Conservation (phyloP, 2,888 invertebrate genomes). For the Saturnia japonica region DNA sequence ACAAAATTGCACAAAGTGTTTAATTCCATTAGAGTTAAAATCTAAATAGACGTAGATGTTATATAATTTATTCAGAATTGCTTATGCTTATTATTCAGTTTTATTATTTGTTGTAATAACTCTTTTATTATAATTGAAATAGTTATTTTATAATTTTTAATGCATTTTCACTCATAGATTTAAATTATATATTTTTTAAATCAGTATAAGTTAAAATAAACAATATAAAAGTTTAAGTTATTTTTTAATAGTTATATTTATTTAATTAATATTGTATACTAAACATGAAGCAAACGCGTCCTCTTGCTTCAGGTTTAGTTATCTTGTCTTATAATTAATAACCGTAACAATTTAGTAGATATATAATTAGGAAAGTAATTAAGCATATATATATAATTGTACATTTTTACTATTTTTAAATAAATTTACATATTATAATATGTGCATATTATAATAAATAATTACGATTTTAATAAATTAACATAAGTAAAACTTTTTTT, state of each 20-base stretch:
- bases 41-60: slow-evolving; percentile 13
- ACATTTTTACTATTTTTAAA: neutral
- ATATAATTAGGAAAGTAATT: slow-evolving; percentile 1
- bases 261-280: slow-evolving; percentile 29
- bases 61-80: slow-evolving; percentile 18
- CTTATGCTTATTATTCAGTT: slow-evolving; percentile 13
- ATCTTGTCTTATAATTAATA: slow-evolving; percentile 17
- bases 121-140: neutral
- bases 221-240: neutral
- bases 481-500: slow-evolving; percentile 27
- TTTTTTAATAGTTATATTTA: slow-evolving; percentile 8
- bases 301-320: slow-evolving; percentile 68
- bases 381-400: neutral
- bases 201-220: slow-evolving; percentile 1
- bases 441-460: slow-evolving; percentile 53
- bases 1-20: slow-evolving; percentile 69
- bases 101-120: neutral
- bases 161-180: slow-evolving; percentile 65
- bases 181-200: neutral
- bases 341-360: slow-evolving; percentile 2
- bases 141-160: slow-evolving; percentile 39
- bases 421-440: slow-evolving; percentile 35
- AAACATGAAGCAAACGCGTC: slow-evolving; percentile 72
- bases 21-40: slow-evolving; percentile 6
- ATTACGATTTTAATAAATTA: slow-evolving; percentile 25